Evolutionary conservation across 2,797 vertebrate species (phyloP).

Genomic region (Cynodonichthys magdalenae): DNA sequence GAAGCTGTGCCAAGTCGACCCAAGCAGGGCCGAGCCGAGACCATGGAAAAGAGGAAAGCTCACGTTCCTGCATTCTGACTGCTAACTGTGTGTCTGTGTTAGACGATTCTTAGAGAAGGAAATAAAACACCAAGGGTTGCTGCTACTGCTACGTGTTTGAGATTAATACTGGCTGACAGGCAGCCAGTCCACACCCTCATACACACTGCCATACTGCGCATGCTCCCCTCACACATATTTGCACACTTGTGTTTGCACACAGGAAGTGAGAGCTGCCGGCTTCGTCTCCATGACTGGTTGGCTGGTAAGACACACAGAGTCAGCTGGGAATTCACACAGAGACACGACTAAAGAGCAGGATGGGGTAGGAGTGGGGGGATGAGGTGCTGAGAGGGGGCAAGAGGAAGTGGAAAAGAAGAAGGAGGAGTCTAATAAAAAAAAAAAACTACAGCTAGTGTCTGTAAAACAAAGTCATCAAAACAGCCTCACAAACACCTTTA

Average conservation of each 20-base stretch:
- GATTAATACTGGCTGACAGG: constrained; percentile 82
- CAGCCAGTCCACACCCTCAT: constrained; percentile 64
- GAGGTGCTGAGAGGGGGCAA: too few species aligned
- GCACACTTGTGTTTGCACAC: constrained; percentile 59
- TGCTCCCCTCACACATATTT: constrained; percentile 36
- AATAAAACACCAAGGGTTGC: constrained; percentile 38
- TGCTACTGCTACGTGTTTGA: constrained; percentile 79
- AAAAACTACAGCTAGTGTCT: too few species aligned
- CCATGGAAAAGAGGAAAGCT: too few species aligned
- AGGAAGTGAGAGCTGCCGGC: constrained; percentile 81
- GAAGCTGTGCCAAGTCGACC: too few species aligned
- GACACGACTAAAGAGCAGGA: constrained; percentile 76
- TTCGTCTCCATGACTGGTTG: constrained; percentile 80
- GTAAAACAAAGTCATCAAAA: too few species aligned
- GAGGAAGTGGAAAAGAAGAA: too few species aligned
- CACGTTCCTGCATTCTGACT: too few species aligned
- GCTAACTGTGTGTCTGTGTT: too few species aligned
- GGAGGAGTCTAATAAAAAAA: too few species aligned
- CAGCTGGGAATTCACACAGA: constrained; percentile 79
- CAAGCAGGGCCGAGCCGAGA: too few species aligned
- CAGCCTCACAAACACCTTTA: too few species aligned
- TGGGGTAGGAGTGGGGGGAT: constrained; percentile 15
- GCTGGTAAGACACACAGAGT: constrained; percentile 86
- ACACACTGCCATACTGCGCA: constrained; percentile 48
- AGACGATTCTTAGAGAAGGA: not conserved